These are phyloP conservation scores for Sebastes vulpes DNA, from an alignment of 2,797 vertebrate genomes.

Conservation along the genomic window DNA sequence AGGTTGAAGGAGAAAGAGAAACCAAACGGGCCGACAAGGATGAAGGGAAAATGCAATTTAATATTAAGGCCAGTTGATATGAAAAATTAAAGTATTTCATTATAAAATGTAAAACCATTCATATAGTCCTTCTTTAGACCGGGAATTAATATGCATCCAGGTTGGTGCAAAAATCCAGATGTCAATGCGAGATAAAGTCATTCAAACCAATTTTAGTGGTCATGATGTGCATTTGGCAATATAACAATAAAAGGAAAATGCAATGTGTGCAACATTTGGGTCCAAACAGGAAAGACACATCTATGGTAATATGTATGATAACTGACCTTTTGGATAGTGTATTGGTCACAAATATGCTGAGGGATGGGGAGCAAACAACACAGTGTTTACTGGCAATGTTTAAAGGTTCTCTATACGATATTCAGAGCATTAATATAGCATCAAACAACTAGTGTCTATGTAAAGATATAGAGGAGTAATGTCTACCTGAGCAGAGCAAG, in stretches of 20 bases:
- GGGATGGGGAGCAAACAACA: neutral
- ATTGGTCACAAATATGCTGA: neutral
- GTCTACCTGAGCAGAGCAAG: no score
- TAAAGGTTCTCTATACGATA: no score
- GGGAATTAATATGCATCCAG: neutral
- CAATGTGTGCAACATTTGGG: neutral
- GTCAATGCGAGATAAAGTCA: neutral
- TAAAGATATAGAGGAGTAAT: no score
- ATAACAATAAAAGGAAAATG: neutral
- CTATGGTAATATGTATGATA: neutral
- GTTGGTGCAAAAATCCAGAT: neutral
- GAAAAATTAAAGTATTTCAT: neutral
- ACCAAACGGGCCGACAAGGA: conserved; percentile 17
- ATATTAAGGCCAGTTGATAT: neutral
- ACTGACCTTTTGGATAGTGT: neutral
- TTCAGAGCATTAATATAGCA: no score
- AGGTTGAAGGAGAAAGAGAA: conserved; percentile 53
- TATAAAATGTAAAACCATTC: neutral
- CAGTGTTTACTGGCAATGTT: neutral
- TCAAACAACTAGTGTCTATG: no score
- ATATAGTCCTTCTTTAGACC: neutral
- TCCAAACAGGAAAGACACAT: conserved; percentile 3
- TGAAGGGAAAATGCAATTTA: conserved; percentile 10
- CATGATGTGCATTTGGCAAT: neutral
- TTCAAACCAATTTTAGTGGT: neutral